These are phyloP conservation scores for Sesia apiformis DNA, from an alignment of 2,888 invertebrate genomes.

Conservation along the genomic window DNA sequence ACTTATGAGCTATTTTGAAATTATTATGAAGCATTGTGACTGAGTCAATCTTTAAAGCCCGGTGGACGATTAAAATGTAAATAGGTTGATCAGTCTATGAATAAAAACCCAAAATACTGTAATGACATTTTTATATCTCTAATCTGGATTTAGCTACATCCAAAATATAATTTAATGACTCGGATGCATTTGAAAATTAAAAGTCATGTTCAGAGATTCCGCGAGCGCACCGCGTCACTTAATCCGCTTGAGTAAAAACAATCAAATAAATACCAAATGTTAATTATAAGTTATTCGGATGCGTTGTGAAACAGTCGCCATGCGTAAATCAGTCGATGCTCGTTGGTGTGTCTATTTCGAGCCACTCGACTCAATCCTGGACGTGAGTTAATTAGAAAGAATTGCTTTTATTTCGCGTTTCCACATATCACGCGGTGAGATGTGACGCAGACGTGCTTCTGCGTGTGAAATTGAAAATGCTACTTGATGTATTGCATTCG, in stretches of 20 bases:
- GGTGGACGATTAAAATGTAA: too few relatives aligned
- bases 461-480: constrained; percentile 43
- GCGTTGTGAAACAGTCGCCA: constrained; percentile 56
- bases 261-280: constrained; percentile 62
- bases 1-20: too few relatives aligned
- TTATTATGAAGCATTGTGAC: too few relatives aligned
- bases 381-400: constrained; percentile 68
- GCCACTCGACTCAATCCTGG: constrained; percentile 44
- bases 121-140: neutral
- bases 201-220: constrained; percentile 17
- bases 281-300: constrained; percentile 53
- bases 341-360: constrained; percentile 51
- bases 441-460: constrained; percentile 43
- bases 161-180: constrained; percentile 2
- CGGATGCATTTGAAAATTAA: constrained; percentile 1
- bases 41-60: too few relatives aligned
- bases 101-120: neutral
- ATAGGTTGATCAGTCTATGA: too few relatives aligned
- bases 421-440: constrained; percentile 51
- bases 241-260: constrained; percentile 66
- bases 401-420: constrained; percentile 72
- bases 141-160: neutral
- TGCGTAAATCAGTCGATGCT: constrained; percentile 57
- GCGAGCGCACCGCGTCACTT: constrained; percentile 23
- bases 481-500: constrained; percentile 41